Conservation (phyloP, 2,888 invertebrate genomes). For the Listrodromus nycthemerus region DNA sequence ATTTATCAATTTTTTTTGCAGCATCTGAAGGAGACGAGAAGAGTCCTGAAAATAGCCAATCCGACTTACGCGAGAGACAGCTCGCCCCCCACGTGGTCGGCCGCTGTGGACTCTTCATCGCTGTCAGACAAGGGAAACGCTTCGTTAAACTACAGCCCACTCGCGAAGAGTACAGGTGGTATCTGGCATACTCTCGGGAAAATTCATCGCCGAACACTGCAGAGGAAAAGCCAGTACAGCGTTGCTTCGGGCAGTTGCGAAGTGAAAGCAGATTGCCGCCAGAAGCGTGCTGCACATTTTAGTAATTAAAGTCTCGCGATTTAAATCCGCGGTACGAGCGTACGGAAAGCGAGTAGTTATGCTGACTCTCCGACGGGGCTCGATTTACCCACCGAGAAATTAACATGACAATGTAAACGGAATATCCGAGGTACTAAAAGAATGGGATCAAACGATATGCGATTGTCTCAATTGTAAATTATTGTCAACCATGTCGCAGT, state of each 20-base stretch:
- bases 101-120: neutral
- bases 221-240: conserved; percentile 22
- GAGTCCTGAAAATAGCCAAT: conserved; percentile 24
- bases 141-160: neutral
- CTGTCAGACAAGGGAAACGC: conserved; percentile 12
- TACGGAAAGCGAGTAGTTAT: neutral
- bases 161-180: conserved; percentile 15
- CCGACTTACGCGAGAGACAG: conserved; percentile 7
- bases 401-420: neutral
- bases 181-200: conserved; percentile 16
- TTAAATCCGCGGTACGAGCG: neutral
- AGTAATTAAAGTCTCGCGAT: conserved; percentile 45
- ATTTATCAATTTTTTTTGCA: conserved; percentile 33
- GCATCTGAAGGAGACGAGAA: conserved; percentile 37
- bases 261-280: conserved; percentile 52
- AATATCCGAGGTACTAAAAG: neutral
- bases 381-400: neutral
- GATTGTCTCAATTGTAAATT: neutral
- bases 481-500: neutral
- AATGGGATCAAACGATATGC: neutral
- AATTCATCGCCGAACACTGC: conserved; percentile 22
- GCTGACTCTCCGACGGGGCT: neutral
- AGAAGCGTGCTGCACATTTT: conserved; percentile 24
- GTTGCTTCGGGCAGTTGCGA: neutral
- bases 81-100: neutral